phyloP scores from a whole-genome alignment of 2,797 vertebrate species.

The Danio tinwini region DNA sequence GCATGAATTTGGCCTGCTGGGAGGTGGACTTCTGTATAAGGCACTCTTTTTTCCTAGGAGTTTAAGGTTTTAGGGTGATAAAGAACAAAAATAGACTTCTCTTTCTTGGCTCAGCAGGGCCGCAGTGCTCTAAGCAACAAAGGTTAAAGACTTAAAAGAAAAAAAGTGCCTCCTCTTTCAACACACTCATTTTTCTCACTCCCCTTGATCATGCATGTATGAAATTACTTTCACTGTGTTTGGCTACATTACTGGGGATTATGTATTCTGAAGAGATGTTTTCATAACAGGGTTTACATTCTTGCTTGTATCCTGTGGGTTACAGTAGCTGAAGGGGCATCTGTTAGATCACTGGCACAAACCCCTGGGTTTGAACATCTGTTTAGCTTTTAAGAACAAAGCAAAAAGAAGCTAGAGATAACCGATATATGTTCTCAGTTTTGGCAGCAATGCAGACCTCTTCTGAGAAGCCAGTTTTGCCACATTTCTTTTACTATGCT shows the following conservation, averaged over 20 bases:
- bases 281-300: constrained; percentile 50
- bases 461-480: constrained; percentile 42
- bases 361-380: constrained; percentile 67
- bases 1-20: constrained; percentile 5
- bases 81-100: constrained; percentile 54
- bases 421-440: constrained; percentile 64
- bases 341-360: constrained; percentile 51
- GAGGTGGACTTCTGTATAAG: constrained; percentile 40
- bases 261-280: constrained; percentile 51
- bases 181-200: constrained; percentile 41
- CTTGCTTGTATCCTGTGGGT: constrained; percentile 37
- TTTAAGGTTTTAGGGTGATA: constrained; percentile 59
- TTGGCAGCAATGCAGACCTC: constrained; percentile 61
- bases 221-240: constrained; percentile 53
- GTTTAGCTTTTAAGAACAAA: constrained; percentile 72
- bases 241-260: constrained; percentile 50
- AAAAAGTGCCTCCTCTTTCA: constrained; percentile 31
- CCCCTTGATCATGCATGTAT: constrained; percentile 55
- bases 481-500: constrained; percentile 37
- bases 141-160: constrained; percentile 50
- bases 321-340: constrained; percentile 59
- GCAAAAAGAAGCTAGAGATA: constrained; percentile 64
- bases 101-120: constrained; percentile 10
- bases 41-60: constrained; percentile 43
- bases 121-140: constrained; percentile 38